Evolutionary conservation across 2,113 vertebrate genomes (phyloP), one percentile per base, ranked within the genome.

Genomic region (Lonchura striata): DNA sequence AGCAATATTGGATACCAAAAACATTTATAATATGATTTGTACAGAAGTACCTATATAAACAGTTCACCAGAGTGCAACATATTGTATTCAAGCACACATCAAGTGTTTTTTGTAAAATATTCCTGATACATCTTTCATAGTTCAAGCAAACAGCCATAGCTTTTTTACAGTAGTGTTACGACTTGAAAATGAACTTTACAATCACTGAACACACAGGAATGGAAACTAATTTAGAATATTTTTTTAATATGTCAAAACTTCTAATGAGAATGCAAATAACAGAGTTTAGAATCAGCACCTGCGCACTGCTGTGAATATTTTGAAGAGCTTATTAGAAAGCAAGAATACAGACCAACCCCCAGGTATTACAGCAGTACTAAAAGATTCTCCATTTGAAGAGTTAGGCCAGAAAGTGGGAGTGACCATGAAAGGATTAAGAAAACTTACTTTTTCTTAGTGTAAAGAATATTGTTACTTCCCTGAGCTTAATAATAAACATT

Each of bases 1-100:
- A 95, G 82, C 64, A 95, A 92, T 81, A 97, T 47, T 61, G 53
- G 80, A 92, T 54, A 85, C 5, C 35, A 91, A 76, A 44, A 18
- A 15, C 61, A 86, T 42, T 74, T 88, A 95, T 66, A 92, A 90
- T 82, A 41, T 9, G 16, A 44, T 46, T 87, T 1, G 4, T 37
- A 65, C 7, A 66, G 47, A 59, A 71, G 9, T 3, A 37, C 37
- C 56, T 57, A 71, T 17, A 92, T 25, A 83, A 90, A 85, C 47
- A 93, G 83, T 44, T 89, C 42, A 82, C 15, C 85, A 66, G 41
- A 87, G 23, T 79, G 79, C 23, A 72, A 63, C 25, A 27, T 10
- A 5, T 50, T 22, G 42, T 31, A 64, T 75, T 80, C 30, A 84
- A 83, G 47, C 27, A 47, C 11, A 61, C 7, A 39, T 17, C 28